Base-by-base conservation (phyloP, 2,797 vertebrate genomes). In the Fringilla coelebs region DNA sequence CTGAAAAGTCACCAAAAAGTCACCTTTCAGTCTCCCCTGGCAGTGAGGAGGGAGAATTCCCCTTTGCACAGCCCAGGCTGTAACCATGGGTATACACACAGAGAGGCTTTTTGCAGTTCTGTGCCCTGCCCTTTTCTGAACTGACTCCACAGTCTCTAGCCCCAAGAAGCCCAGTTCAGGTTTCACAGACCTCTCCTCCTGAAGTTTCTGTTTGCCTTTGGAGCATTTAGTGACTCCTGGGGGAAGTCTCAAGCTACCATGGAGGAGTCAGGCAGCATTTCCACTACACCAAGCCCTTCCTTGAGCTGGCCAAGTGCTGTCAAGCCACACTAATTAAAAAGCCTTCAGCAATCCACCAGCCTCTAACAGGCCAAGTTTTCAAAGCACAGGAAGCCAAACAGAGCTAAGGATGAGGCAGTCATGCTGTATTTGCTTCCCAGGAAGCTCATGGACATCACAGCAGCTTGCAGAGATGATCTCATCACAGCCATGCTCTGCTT, bases 221-320 rank as follows among this genome's bases (percentile, higher is more conserved):
- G 48, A 77, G 36, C 0, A 0, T 29, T 67, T 46, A 61, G 31
- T 7, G 24, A 31, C 29, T 52, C 4, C 1, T 17, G 9, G 10
- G 20, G 22, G n/a, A 77, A 81, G n/a, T 68, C 36, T 72, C 26
- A 46, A 43, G 43, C 16, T 63, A n/a, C 48, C 34, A 10, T 13
- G 38, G 32, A 78, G n/a, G 8, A 24, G 19, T 43, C 57, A 77
- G 52, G 36, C 29, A 28, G 26, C 36, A 24, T n/a, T 60, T 58
- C 36, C 71, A 60, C 49, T 34, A 31, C 4, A 10, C 29, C 9
- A 31, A 75, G 20, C 13, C 78, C 28, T 57, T 88, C 45, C 70
- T 46, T 71, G 62, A 84, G 58, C 34, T 25, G 54, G 26, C 32
- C 0, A 2, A 51, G 24, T 28, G 29, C 34, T 90, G 77, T 80